Conservation (phyloP, 2,888 invertebrate species). For the Agrotis ipsilon region DNA sequence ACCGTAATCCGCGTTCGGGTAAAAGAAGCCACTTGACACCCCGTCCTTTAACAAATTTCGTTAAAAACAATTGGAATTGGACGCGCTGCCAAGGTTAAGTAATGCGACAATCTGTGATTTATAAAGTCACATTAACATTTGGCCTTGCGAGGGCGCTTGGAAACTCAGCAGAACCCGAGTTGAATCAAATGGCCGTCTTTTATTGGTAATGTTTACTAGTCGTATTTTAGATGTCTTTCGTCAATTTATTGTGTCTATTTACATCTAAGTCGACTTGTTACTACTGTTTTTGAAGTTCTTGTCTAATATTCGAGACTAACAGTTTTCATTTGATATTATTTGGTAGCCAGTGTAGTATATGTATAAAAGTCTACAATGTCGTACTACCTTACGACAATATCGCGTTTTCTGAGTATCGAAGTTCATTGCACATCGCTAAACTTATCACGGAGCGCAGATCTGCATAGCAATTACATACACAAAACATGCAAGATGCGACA, state of each 20-base stretch:
- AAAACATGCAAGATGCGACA: constrained; percentile 34
- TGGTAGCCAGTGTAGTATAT: background rate
- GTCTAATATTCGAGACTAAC: background rate
- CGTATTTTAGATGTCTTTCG: constrained; percentile 13
- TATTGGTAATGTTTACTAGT: constrained; percentile 30
- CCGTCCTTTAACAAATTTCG: constrained; percentile 31
- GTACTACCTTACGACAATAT: background rate
- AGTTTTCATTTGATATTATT: background rate
- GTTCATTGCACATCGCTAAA: constrained; percentile 17
- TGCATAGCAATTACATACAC: constrained; percentile 24
- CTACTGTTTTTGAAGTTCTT: background rate
- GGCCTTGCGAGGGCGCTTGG: constrained; percentile 42
- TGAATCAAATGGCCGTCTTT: constrained; percentile 34
- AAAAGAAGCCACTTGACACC: constrained; percentile 20
- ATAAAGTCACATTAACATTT: constrained; percentile 51
- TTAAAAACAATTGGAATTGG: constrained; percentile 48
- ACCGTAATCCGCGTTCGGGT: background rate
- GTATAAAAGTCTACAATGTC: too few relatives aligned
- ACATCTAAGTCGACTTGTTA: background rate
- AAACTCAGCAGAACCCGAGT: constrained; percentile 28
- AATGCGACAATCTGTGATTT: constrained; percentile 55
- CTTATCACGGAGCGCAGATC: constrained; percentile 31
- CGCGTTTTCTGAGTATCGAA: constrained; percentile 15
- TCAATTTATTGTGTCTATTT: background rate
- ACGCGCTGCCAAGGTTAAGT: constrained; percentile 45